Evolutionary conservation across 2,797 vertebrate genomes (phyloP).

Genomic region (Eulemur albifrons): DNA sequence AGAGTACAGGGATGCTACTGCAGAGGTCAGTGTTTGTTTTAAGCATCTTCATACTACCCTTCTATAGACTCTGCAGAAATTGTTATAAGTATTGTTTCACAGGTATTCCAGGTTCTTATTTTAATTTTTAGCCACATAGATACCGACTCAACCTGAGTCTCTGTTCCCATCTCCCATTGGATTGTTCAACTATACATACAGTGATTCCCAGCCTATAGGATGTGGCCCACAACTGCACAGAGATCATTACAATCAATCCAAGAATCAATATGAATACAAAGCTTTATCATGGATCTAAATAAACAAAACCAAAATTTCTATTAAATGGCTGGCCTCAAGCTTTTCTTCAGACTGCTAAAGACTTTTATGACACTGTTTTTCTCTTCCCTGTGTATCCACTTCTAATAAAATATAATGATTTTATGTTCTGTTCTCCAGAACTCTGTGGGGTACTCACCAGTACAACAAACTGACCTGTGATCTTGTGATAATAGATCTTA

Average conservation of each 20-base stretch:
- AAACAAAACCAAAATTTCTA: not conserved
- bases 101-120: not conserved
- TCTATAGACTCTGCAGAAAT: not conserved
- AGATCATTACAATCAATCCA: not conserved
- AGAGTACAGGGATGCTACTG: not conserved
- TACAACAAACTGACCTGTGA: not conserved
- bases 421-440: not conserved
- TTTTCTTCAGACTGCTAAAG: not conserved
- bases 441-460: not conserved
- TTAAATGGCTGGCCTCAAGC: not conserved
- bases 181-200: not conserved
- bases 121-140: not conserved
- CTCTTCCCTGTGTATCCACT: not conserved
- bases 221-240: not conserved
- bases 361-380: not conserved
- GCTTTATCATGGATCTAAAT: not conserved
- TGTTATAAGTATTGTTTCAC: not conserved
- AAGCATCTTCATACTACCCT: not conserved
- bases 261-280: not conserved
- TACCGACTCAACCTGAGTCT: not conserved
- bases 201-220: not conserved
- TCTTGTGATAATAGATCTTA: not conserved
- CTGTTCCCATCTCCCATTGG: not conserved
- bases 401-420: not conserved
- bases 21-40: not conserved